phyloP scores from a whole-genome alignment of 2,797 vertebrate species.

The Enteromius thamalakanensis region DNA sequence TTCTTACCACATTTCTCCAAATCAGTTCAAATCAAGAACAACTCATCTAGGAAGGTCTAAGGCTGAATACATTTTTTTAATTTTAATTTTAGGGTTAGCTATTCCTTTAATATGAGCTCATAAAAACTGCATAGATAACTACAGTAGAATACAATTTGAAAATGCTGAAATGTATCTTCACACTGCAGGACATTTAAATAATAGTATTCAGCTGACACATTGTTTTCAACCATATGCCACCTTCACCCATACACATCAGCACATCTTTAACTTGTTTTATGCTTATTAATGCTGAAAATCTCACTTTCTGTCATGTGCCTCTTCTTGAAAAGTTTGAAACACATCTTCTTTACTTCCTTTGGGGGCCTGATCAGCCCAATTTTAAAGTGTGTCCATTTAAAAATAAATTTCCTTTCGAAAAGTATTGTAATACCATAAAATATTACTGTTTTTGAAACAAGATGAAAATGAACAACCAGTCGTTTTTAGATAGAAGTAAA shows the following conservation, averaged over 20 bases:
- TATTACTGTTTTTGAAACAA: neutral
- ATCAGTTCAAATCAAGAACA: neutral
- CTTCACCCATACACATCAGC: neutral
- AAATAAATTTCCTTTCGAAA: neutral
- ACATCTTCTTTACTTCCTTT: neutral
- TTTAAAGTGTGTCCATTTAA: neutral
- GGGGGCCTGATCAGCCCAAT: neutral
- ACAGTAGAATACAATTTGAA: neutral
- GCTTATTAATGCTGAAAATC: conserved; percentile 10
- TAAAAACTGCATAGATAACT: neutral
- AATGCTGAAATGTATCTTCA: neutral
- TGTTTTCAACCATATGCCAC: neutral
- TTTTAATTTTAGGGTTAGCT: neutral
- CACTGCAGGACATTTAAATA: neutral
- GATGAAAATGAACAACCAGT: neutral
- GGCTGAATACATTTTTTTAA: neutral
- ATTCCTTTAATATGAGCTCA: neutral
- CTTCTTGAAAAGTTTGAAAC: neutral
- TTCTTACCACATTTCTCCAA: neutral
- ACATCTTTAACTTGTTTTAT: conserved; percentile 3
- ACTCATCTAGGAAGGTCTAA: neutral
- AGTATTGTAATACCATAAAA: too few relatives aligned
- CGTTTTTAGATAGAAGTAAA: neutral
- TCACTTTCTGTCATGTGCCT: neutral
- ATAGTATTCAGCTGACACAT: neutral